Percentiles rank a stretch among this genome's conserved stretches.
Conservation (phyloP, 1,140 invertebrate genomes). For the Platyura marginata region DNA sequence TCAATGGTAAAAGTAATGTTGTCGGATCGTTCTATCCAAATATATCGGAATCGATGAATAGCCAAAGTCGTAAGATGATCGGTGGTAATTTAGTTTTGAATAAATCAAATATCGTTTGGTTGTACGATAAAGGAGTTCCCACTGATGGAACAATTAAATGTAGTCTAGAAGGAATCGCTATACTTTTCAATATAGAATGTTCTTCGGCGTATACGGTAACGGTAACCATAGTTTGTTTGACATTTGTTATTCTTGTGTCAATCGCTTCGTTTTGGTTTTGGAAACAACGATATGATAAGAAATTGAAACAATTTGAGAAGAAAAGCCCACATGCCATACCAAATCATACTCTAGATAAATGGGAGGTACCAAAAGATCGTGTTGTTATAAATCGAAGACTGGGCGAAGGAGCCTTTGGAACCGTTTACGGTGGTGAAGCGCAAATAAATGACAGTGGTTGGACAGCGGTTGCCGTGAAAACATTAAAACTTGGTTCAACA, state of each 20-base stretch:
- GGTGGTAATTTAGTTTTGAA: conserved; percentile 34
- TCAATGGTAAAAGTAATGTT: conserved; percentile 29
- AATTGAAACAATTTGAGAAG: conserved; percentile 44
- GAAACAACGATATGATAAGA: conserved; percentile 55
- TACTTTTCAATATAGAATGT: conserved; percentile 45
- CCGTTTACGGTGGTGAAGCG: conserved; percentile 71
- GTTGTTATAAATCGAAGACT: conserved; percentile 80
- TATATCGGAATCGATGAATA: conserved; percentile 17
- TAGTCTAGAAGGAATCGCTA: conserved; percentile 40
- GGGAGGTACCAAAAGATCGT: conserved; percentile 66
- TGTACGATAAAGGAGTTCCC: conserved; percentile 36
- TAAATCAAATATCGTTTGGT: conserved; percentile 37
- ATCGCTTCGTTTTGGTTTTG: conserved; percentile 48
- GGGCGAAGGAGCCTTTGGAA: conserved; percentile 80
- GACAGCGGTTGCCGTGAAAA: conserved; percentile 81
- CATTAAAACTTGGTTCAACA: conserved; percentile 61
- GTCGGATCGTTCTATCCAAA: conserved; percentile 46
- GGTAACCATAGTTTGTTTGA: conserved; percentile 6
- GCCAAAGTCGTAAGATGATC: conserved; percentile 12
- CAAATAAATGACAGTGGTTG: conserved; percentile 49
- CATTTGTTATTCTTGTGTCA: conserved; percentile 41
- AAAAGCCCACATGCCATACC: conserved; percentile 27
- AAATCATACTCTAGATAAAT: conserved; percentile 48
- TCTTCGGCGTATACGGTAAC: conserved; percentile 30
- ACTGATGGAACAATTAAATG: conserved; percentile 53